Base-by-base conservation (phyloP, 2,113 vertebrate genomes). In the Aramus guarauna region DNA sequence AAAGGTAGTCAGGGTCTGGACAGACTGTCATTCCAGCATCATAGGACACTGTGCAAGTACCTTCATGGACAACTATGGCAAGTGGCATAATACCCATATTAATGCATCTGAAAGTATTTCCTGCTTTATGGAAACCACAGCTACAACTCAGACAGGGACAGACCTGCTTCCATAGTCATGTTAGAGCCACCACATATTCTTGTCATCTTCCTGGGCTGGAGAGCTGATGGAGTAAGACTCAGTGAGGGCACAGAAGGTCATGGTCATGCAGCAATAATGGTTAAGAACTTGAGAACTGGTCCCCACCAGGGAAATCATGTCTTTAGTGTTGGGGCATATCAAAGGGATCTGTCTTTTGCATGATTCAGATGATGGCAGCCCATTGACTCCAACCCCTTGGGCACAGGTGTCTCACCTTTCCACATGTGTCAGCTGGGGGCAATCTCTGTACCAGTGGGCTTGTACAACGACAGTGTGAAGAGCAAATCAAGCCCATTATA, bases 381-480 rank as follows among this genome's bases (percentile, higher is more conserved):
- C 39, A 13, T 18, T 55, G 64, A 55, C 29, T 87, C 23, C 32
- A 78, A 3, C 17, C 36, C 13, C 39, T 52, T 32, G 36, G 30
- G 3, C 9, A 58, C 0, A 72, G 36, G 19, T 23, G 7, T 37
- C 20, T 82, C 64, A 48, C 15, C 45, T 68, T 85, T 62, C 30
- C 45, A 41, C 53, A 66, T 3, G 26, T 23, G 29, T 56, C 47
- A 47, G 2, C 29, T 69, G 30, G 1, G 1, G 30, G 6, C 23
- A 64, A 52, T 30, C 16, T 59, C 29, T 23, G 9, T 77, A 27
- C 50, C 29, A 74, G 26, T 0, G 3, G 55, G 12, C 26, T 63
- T 67, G 17, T 56, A 32, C 5, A 43, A 29, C 2, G 1, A 30
- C 29, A 36, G 34, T 0, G 0, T 36, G 56, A 94, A 62, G 7